Percentiles rank a stretch among this genome's conserved stretches.
Evolutionary conservation across 1,140 invertebrate genomes (phyloP).

Genomic region (Drosophila leontia): DNA sequence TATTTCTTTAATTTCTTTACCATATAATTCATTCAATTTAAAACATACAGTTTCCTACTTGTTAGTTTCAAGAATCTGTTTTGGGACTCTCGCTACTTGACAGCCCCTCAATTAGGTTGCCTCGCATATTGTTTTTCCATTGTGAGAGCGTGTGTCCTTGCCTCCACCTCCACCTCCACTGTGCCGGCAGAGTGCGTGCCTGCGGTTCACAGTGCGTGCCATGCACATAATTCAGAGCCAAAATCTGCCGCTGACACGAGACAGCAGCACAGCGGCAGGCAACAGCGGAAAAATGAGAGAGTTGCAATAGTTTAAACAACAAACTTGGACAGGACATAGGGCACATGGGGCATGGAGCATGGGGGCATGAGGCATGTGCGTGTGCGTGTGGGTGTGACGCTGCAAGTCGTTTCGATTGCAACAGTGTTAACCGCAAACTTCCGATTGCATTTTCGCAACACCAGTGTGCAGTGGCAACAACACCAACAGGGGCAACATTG

Average conservation of each 20-base stretch:
- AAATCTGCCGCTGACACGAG: slow-evolving; percentile 66
- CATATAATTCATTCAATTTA: not conserved
- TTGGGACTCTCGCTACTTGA: slow-evolving; percentile 9
- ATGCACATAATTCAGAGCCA: slow-evolving; percentile 69
- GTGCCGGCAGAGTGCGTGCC: slow-evolving; percentile 47
- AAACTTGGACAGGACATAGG: slow-evolving; percentile 53
- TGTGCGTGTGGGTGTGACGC: slow-evolving; percentile 27
- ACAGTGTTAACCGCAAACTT: slow-evolving; percentile 71
- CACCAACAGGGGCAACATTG: slow-evolving; percentile 11
- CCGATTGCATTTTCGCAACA: slow-evolving; percentile 62
- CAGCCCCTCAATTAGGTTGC: slow-evolving; percentile 19
- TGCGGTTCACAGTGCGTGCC: slow-evolving; percentile 64
- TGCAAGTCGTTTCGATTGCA: slow-evolving; percentile 71
- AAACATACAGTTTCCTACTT: not conserved
- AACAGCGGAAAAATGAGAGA: slow-evolving; percentile 55
- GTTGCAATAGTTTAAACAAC: slow-evolving; percentile 70
- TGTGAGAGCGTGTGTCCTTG: slow-evolving; percentile 4
- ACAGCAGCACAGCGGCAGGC: slow-evolving; percentile 31
- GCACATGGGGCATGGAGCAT: not conserved
- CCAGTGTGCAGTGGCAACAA: slow-evolving; percentile 6
- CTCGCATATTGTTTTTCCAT: slow-evolving; percentile 27
- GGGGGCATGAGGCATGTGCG: not conserved
- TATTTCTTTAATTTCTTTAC: not conserved
- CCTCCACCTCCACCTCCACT: not conserved
- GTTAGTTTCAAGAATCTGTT: not conserved